phyloP scores from a whole-genome alignment of 1,140 invertebrate genomes.

The Coenobita brevimanus region DNA sequence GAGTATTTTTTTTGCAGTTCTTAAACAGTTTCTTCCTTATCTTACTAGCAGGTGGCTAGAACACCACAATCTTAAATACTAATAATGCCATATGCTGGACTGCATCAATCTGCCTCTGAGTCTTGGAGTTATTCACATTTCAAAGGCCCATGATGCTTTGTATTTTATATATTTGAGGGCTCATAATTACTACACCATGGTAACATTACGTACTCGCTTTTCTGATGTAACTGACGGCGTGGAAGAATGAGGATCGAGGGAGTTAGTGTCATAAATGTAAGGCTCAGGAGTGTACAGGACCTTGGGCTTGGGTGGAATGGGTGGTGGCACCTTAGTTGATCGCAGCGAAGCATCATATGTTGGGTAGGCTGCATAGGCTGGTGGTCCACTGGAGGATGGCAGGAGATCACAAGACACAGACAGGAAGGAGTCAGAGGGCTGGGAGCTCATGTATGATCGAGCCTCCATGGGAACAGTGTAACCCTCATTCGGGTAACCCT shows the following conservation, averaged over 20 bases:
- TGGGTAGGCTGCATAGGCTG: conserved; percentile 68
- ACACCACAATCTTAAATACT: too few species aligned
- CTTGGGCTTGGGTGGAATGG: conserved; percentile 68
- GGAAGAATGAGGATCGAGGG: conserved; percentile 53
- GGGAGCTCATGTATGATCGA: conserved; percentile 66
- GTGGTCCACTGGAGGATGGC: conserved; percentile 61
- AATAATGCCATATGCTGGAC: too few species aligned
- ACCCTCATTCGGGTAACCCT: conserved; percentile 43
- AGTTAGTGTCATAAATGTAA: conserved; percentile 59
- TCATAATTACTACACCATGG: conserved; percentile 64
- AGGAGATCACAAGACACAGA: conserved; percentile 66
- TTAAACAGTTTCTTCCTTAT: too few species aligned
- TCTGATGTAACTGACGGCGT: conserved; percentile 51
- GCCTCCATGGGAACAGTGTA: conserved; percentile 57
- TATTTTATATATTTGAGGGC: too few species aligned
- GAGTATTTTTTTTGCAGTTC: too few species aligned
- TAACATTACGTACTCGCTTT: conserved; percentile 66
- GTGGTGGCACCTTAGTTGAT: conserved; percentile 63
- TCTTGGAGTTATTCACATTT: too few species aligned
- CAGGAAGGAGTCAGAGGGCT: conserved; percentile 68
- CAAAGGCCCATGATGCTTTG: too few species aligned
- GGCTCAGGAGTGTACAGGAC: conserved; percentile 66
- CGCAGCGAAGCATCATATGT: conserved; percentile 60
- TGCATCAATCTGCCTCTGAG: too few species aligned
- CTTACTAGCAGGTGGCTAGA: too few species aligned